A percentile compares a stretch with the other conserved stretches of the same genome.
Evolutionary conservation across 1,140 invertebrate species (phyloP).

Genomic region (Pollicipes pollicipes): DNA sequence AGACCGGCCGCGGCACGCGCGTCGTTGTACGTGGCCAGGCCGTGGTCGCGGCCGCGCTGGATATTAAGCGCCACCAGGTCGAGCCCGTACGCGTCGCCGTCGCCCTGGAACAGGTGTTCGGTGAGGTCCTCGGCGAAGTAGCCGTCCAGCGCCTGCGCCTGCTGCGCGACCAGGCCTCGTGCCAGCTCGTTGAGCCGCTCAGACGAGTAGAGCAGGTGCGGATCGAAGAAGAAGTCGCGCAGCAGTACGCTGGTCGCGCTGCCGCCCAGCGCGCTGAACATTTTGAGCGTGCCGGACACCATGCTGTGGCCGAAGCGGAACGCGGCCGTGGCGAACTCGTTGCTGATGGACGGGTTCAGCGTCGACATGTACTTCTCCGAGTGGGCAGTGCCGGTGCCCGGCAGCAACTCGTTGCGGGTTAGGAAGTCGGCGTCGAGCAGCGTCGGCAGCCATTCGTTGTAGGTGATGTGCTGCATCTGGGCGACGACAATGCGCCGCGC

Average conservation of each 20-base stretch:
- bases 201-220: no score
- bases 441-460: slow-evolving; percentile 46
- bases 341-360: slow-evolving; percentile 11
- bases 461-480: slow-evolving; percentile 58
- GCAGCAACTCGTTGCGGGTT: background rate
- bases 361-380: no score
- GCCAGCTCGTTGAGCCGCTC: background rate
- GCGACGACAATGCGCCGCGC: slow-evolving; percentile 56
- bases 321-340: slow-evolving; percentile 30
- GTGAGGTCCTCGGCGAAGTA: slow-evolving; percentile 9
- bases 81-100: no score
- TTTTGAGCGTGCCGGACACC: slow-evolving; percentile 18
- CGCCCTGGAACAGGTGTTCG: slow-evolving; percentile 9
- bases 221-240: no score
- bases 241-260: no score
- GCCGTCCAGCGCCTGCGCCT: slow-evolving; percentile 7
- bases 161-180: slow-evolving; percentile 10
- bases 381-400: no score
- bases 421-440: slow-evolving; percentile 30
- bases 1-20: no score
- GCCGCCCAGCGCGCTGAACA: no score
- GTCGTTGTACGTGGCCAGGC: no score
- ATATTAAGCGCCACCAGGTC: no score
- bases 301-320: slow-evolving; percentile 34
- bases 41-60: no score